Percentiles rank a stretch among this genome's conserved stretches.
These are phyloP conservation scores for Mormyrus iriodes DNA, from an alignment of 2,113 vertebrate species.

Conservation along the genomic window DNA sequence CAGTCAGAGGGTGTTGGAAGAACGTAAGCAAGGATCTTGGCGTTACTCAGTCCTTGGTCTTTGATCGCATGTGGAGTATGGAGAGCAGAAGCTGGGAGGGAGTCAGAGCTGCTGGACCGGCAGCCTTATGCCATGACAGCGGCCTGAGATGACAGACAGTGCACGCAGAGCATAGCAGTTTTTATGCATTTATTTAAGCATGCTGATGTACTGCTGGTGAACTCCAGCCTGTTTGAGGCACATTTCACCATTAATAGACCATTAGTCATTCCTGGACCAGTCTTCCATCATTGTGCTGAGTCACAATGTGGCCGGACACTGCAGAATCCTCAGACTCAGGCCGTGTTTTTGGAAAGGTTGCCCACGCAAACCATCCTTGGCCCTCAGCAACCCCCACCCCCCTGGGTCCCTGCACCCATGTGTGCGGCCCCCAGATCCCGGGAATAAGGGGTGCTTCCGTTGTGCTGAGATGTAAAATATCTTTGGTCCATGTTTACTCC, in stretches of 20 bases:
- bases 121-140: no score
- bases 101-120: not conserved
- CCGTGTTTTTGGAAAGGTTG: not conserved
- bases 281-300: not conserved
- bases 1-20: conserved; percentile 79
- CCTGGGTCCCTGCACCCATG: not conserved
- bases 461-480: not conserved
- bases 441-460: not conserved
- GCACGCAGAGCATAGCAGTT: not conserved
- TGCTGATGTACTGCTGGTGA: not conserved
- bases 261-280: not conserved
- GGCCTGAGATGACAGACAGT: not conserved
- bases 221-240: not conserved
- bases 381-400: not conserved
- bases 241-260: not conserved
- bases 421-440: not conserved
- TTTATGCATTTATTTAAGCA: not conserved
- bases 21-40: conserved; percentile 66
- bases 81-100: not conserved
- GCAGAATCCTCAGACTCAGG: not conserved
- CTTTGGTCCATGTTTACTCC: not conserved
- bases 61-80: not conserved
- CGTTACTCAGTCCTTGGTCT: not conserved
- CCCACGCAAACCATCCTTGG: no score
- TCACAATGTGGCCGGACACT: not conserved